Base-by-base conservation (phyloP, 1,140 invertebrate species). In the Antheraea mylitta region DNA sequence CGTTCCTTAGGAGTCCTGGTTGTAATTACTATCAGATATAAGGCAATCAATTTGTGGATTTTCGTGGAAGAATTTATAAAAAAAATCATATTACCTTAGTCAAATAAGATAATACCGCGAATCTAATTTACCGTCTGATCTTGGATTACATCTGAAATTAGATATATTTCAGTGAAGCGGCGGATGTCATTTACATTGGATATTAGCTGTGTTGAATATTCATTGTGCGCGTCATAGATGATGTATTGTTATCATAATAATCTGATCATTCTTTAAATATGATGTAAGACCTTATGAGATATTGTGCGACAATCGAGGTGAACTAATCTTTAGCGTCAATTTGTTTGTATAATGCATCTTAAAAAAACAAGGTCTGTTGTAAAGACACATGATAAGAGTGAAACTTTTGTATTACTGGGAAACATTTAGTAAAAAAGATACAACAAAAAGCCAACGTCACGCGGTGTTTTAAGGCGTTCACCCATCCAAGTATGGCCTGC, bases 151-250 rank as follows among this genome's bases (percentile, higher is more conserved):
- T 73, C 74, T 76, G 76, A 79, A 79, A 81, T 83, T 79, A 83
- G 79, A 81, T 79, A 77, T 80, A 78, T 79, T 82, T 75, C 73
- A 71, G 67, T 73, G 77, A 77, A 74, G 74, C 64, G 67, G 67
- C 66, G 71, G 75, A 79, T 79, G 76, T 79, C 73, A 80, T 84
- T 84, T 80, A 74, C 82, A 82, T 84, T 81, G 76, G 80, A 79
- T 80, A 81, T 79, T 71, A 72, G 67, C 67, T 66, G 66, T 73
- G 72, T 75, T 81, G 80, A 80, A 82, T 82, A 82, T 82, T 82
- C 74, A 78, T 76, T 73, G 71, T 45, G 64, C 67, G 62, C 67
- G 64, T 66, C 53, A 66, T 66, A 53, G 45, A 53, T 53, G 11
- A 53, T 16, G 11, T 53, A 53, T 53, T 53, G 45, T 53, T 53